Percentiles rank a stretch among this genome's conserved stretches.
These are phyloP conservation scores for Drosophila sordidapex DNA, from an alignment of 2,888 invertebrate genomes.

Conservation along the genomic window DNA sequence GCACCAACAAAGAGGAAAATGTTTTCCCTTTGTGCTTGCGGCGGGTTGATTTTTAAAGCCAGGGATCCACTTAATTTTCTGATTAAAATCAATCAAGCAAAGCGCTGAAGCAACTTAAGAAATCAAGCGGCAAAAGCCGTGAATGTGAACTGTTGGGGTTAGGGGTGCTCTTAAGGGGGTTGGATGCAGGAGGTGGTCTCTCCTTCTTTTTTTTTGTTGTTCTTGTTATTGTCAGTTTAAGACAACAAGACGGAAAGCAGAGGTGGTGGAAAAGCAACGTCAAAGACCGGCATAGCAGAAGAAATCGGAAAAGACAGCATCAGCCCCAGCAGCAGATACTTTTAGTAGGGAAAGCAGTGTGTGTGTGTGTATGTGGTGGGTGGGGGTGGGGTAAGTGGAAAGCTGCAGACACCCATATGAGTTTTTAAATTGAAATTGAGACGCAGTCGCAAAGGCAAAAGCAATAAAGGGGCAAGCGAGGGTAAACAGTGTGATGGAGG, in stretches of 20 bases:
- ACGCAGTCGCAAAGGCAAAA: slow-evolving; percentile 46
- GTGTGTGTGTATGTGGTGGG: neutral
- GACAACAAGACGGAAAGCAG: slow-evolving; percentile 31
- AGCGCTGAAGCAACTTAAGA: slow-evolving; percentile 52
- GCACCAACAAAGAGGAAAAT: neutral
- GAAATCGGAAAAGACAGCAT: slow-evolving; percentile 29
- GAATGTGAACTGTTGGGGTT: slow-evolving; percentile 13
- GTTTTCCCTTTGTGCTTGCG: neutral
- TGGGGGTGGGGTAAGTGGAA: neutral
- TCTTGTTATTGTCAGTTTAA: slow-evolving; percentile 37
- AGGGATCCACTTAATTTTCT: slow-evolving; percentile 76
- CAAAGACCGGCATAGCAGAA: slow-evolving; percentile 15
- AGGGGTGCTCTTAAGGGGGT: neutral
- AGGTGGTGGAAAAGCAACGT: slow-evolving; percentile 14
- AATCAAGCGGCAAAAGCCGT: slow-evolving; percentile 46
- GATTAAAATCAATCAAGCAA: slow-evolving; percentile 81
- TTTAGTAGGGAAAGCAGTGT: slow-evolving; percentile 2
- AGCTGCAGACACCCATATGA: slow-evolving; percentile 33
- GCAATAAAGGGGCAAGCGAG: slow-evolving; percentile 44
- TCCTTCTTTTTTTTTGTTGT: neutral
- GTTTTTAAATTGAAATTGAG: slow-evolving; percentile 69
- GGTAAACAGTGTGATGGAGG: neutral
- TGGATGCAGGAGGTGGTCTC: neutral
- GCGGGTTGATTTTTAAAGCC: slow-evolving; percentile 32
- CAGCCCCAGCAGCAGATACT: slow-evolving; percentile 3